Evolutionary conservation across 2,888 invertebrate genomes (phyloP).

Genomic region (Melieria omissa): DNA sequence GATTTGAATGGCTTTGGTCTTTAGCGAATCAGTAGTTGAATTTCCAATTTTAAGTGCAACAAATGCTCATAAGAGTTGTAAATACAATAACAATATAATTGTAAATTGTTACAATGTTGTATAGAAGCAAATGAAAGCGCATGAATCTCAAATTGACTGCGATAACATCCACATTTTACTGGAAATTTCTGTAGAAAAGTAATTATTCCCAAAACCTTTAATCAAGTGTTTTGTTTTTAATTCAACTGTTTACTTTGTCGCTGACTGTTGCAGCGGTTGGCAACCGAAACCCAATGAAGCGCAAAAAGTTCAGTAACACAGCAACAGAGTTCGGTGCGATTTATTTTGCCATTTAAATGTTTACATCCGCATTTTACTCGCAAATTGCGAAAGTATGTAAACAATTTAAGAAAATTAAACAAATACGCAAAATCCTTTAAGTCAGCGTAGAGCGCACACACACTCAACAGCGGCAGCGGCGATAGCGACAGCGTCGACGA

Average conservation of each 20-base stretch:
- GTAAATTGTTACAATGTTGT: too few relatives aligned
- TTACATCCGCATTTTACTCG: constrained; percentile 2
- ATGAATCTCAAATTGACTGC: too few relatives aligned
- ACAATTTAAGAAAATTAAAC: constrained; percentile 4
- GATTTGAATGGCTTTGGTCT: too few relatives aligned
- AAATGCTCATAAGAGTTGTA: too few relatives aligned
- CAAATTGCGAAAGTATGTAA: background rate
- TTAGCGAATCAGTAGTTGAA: too few relatives aligned
- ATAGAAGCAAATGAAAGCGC: too few relatives aligned
- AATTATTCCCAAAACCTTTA: background rate
- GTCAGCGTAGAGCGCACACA: background rate
- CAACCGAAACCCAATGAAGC: background rate
- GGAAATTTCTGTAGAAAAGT: too few relatives aligned
- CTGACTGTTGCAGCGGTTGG: background rate
- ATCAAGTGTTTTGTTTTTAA: background rate
- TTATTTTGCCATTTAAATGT: constrained; percentile 6
- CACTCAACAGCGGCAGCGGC: background rate
- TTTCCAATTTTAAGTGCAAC: too few relatives aligned
- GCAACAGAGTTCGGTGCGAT: background rate
- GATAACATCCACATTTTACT: too few relatives aligned
- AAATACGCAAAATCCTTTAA: background rate
- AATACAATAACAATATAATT: too few relatives aligned
- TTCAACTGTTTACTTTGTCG: background rate
- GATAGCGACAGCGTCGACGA: background rate
- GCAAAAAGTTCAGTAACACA: background rate